Conservation (phyloP, 2,888 invertebrate genomes). For the Pegoplata infirma region DNA sequence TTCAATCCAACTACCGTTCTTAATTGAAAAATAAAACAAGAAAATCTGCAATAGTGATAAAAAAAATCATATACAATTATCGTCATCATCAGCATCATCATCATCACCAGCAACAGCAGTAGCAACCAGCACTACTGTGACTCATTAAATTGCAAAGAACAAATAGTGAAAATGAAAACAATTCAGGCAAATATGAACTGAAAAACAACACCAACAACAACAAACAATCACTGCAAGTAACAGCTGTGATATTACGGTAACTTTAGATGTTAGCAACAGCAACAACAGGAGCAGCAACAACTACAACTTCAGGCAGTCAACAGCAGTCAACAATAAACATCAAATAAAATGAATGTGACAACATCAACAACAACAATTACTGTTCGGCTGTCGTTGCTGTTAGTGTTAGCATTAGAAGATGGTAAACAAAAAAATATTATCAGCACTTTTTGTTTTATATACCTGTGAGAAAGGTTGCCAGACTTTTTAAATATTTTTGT, state of each 20-base stretch:
- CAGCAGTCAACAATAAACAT: conserved; percentile 35
- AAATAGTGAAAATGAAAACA: conserved; percentile 41
- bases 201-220: conserved; percentile 4
- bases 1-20: too few relatives aligned
- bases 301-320: too few relatives aligned
- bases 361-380: conserved; percentile 32
- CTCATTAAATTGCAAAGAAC: conserved; percentile 49
- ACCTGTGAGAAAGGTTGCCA: conserved; percentile 43
- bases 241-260: conserved; percentile 32
- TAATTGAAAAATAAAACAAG: conserved; percentile 12
- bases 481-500: too few relatives aligned
- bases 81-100: background rate
- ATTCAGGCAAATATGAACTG: conserved; percentile 5
- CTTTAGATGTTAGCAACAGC: conserved; percentile 3
- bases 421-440: background rate
- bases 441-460: conserved; percentile 9
- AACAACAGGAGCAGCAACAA: conserved; percentile 1
- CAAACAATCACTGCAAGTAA: conserved; percentile 30
- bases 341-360: conserved; percentile 45
- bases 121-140: conserved; percentile 38
- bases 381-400: background rate
- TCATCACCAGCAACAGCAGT: background rate
- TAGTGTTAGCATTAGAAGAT: background rate
- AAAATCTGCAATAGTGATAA: conserved; percentile 17
- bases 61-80: conserved; percentile 13